phyloP scores from a whole-genome alignment of 1,140 invertebrate genomes.

The Physella acuta region DNA sequence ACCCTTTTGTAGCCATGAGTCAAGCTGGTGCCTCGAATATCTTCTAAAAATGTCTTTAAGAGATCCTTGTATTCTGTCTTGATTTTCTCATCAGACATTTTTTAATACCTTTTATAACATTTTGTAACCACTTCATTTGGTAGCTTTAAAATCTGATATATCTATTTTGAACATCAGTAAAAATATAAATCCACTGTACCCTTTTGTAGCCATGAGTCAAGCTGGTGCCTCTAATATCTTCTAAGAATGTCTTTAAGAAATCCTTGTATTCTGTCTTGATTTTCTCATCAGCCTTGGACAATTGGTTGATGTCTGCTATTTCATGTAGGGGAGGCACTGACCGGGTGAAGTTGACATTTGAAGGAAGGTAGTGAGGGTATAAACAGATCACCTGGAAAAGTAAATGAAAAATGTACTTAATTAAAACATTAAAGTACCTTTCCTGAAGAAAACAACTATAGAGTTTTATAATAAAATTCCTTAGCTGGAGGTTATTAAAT shows the following conservation, averaged over 20 bases:
- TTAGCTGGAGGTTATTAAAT: too few species aligned
- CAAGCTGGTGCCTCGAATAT: constrained; percentile 47
- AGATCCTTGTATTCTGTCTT: constrained; percentile 55
- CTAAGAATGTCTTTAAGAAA: constrained; percentile 57
- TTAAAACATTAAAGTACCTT: not conserved
- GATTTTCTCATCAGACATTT: constrained; percentile 47
- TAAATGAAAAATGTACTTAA: constrained; percentile 4
- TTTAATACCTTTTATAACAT: too few species aligned
- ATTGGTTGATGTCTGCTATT: constrained; percentile 61
- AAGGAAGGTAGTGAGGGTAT: constrained; percentile 59
- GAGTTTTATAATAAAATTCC: too few species aligned
- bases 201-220: constrained; percentile 43
- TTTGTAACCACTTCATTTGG: too few species aligned
- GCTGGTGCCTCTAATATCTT: constrained; percentile 52
- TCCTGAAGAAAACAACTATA: not conserved
- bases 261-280: constrained; percentile 51
- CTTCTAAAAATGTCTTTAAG: constrained; percentile 55
- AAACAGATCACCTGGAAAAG: constrained; percentile 58
- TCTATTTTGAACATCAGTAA: not conserved
- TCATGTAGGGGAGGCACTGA: constrained; percentile 61
- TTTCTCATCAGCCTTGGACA: constrained; percentile 52
- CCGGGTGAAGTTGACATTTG: constrained; percentile 52
- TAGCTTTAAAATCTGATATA: too few species aligned
- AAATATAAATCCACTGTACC: too few species aligned
- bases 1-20: constrained; percentile 49